Percentiles rank a stretch among this genome's conserved stretches.
phyloP scores from a whole-genome alignment of 2,888 invertebrate species.

The Romanomermis culicivorax region DNA sequence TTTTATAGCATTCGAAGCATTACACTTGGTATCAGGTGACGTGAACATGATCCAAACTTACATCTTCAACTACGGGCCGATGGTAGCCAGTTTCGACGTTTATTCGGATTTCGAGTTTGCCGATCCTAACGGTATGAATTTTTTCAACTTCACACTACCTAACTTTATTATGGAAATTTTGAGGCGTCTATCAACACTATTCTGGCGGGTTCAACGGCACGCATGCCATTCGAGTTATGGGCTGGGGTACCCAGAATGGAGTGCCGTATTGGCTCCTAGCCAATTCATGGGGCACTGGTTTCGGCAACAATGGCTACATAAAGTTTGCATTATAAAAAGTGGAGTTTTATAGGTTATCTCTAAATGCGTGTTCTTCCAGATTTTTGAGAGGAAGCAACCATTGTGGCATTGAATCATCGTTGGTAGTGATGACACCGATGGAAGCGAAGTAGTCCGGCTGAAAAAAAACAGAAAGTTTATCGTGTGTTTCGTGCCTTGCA shows the following conservation, averaged over 20 bases:
- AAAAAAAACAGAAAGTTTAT: too few relatives aligned
- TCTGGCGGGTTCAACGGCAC: not conserved
- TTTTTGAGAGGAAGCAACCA: not conserved
- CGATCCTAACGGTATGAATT: not conserved
- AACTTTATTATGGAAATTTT: too few relatives aligned
- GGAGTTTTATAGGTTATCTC: too few relatives aligned
- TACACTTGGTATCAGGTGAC: too few relatives aligned
- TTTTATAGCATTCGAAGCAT: too few relatives aligned
- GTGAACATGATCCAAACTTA: too few relatives aligned
- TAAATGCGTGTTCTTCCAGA: too few relatives aligned
- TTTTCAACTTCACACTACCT: too few relatives aligned
- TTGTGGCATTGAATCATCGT: not conserved
- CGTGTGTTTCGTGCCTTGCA: too few relatives aligned
- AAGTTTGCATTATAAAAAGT: too few relatives aligned
- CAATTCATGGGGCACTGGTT: not conserved
- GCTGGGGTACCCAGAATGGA: not conserved
- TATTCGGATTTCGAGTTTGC: not conserved
- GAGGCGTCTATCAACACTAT: not conserved
- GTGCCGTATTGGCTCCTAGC: not conserved
- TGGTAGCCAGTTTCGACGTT: not conserved
- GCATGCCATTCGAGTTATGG: not conserved
- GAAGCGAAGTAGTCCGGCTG: too few relatives aligned
- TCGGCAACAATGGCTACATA: not conserved
- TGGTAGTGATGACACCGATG: not conserved
- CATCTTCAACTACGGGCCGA: not conserved